Evolutionary conservation across 1,140 invertebrate genomes (phyloP), one percentile per base, ranked within the genome.

Genomic region (Apocrypta bakeri): DNA sequence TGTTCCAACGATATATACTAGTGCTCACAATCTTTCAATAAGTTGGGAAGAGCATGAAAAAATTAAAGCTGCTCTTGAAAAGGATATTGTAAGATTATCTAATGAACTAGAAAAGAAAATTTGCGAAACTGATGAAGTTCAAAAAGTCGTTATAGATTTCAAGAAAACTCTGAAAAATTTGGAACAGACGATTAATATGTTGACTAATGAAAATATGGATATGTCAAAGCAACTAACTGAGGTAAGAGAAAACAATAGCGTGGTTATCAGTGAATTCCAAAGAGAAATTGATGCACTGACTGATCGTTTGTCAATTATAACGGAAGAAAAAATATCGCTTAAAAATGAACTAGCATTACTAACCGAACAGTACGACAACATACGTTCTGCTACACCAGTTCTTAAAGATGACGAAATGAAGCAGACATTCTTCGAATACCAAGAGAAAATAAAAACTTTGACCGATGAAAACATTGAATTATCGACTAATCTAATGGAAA

Each of bases 141-240:
- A 88, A 37, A 87, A 81, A 11, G 87, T 83, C 25, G 63, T 91
- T 25, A 78, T 37, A 14, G 85, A 86, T 17, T 84, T 92, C 14
- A 90, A 88, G 79, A 37, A 84, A 1, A 88, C 85, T 37, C 88
- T 91, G 40, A 82, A 86, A 27, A 86, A 85, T 7, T 76, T 92
- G 4, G 66, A 90, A 31, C 61, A 88, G 77, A 90, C 90, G 0
- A 84, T 92, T 76, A 79, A 74, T 71, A 31, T 85, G 12, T 82
- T 92, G 8, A 90, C 85, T 2, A 88, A 80, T 2, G 91, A 92
- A 77, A 92, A 92, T 84, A 85, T 83, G 17, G 88, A 89, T 6
- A 82, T 90, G 40, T 83, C 87, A 12, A 86, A 66, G 1, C 88
- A 89, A 85, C 84, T 91, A 12, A 84, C 75, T 0, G 73, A 76